These are phyloP conservation scores for Argynnis bischoffii DNA, from an alignment of 2,888 invertebrate genomes.

Conservation along the genomic window DNA sequence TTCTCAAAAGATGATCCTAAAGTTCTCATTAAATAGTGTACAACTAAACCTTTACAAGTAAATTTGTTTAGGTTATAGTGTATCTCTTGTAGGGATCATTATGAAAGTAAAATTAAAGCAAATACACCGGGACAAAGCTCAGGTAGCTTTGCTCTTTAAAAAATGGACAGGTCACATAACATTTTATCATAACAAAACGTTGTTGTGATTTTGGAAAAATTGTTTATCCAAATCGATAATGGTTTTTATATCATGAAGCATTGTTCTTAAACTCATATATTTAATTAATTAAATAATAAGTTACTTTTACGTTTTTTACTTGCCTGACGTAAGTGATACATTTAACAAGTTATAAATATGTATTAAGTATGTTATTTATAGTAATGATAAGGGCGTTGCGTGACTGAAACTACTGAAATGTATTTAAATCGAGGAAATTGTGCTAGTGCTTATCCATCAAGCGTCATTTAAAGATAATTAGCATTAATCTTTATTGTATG, in stretches of 20 bases:
- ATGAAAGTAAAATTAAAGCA: too few relatives aligned
- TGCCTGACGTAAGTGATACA: conserved; percentile 24
- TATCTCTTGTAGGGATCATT: too few relatives aligned
- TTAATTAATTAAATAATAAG: conserved; percentile 8
- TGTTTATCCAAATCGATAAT: neutral
- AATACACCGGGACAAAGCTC: too few relatives aligned
- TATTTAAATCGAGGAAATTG: conserved; percentile 38
- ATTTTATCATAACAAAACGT: too few relatives aligned
- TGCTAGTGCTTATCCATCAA: conserved; percentile 34
- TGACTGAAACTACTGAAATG: conserved; percentile 40
- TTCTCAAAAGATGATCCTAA: too few relatives aligned
- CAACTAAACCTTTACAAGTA: too few relatives aligned
- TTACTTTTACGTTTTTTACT: conserved; percentile 13
- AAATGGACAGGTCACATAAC: too few relatives aligned
- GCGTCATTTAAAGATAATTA: conserved; percentile 22
- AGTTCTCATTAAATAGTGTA: too few relatives aligned
- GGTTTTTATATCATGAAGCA: neutral
- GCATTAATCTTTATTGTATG: conserved; percentile 2
- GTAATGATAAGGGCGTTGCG: conserved; percentile 35
- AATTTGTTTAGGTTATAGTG: too few relatives aligned
- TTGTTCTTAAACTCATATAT: conserved; percentile 7
- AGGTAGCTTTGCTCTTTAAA: too few relatives aligned
- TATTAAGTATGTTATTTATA: conserved; percentile 32
- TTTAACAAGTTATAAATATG: conserved; percentile 36
- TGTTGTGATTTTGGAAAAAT: too few relatives aligned